phyloP scores from a whole-genome alignment of 2,113 vertebrate genomes.

The Colius striatus region DNA sequence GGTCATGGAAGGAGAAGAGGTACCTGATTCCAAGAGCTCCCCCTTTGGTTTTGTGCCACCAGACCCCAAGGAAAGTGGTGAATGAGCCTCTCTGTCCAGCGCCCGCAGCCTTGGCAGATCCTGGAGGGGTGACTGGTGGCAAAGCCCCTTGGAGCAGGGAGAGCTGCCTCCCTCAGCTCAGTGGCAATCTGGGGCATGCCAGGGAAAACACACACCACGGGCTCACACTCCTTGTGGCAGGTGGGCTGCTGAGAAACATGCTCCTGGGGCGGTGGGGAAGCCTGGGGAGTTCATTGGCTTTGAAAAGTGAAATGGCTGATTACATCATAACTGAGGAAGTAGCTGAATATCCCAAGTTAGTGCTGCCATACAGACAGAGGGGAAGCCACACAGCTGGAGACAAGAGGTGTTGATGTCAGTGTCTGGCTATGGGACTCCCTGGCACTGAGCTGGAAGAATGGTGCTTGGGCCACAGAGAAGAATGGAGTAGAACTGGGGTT shows the following conservation, averaged over 20 bases:
- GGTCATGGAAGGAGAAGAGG: background rate
- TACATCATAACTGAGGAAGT: background rate
- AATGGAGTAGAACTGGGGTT: background rate
- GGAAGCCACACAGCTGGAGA: background rate
- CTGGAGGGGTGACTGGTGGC: background rate
- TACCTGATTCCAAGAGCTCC: background rate
- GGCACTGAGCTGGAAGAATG: background rate
- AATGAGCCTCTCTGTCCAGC: background rate
- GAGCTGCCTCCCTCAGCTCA: background rate
- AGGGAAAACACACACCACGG: background rate
- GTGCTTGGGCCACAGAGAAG: background rate
- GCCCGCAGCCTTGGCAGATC: background rate
- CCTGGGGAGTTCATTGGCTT: background rate
- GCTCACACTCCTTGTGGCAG: background rate
- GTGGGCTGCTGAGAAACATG: background rate
- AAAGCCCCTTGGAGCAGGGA: background rate
- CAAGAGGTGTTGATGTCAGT: background rate
- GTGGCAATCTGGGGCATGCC: background rate
- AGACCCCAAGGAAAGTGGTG: background rate
- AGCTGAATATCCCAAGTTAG: background rate
- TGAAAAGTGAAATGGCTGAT: background rate
- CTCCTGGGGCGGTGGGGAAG: rapidly evolving
- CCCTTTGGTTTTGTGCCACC: background rate
- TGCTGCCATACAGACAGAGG: background rate
- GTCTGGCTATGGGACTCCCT: background rate